phyloP scores from a whole-genome alignment of 2,888 invertebrate genomes.

The Ophioninae sp. region DNA sequence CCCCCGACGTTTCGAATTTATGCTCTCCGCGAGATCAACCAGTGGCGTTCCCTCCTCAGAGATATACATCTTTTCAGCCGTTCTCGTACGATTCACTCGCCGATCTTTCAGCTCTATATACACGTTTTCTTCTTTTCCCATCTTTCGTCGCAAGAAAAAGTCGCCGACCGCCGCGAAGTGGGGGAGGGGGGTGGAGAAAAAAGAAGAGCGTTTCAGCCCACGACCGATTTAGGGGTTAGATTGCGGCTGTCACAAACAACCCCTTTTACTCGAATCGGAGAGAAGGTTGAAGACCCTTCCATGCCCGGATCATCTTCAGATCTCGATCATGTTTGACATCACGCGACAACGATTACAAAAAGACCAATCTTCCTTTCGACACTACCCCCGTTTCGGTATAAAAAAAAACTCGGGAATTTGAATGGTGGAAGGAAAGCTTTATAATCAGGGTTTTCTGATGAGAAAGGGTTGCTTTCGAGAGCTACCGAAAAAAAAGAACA shows the following conservation, averaged over 20 bases:
- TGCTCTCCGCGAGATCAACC: conserved; percentile 57
- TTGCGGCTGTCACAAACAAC: conserved; percentile 63
- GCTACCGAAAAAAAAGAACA: conserved; percentile 19
- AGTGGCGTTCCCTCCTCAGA: conserved; percentile 25
- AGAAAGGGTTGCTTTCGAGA: conserved; percentile 19
- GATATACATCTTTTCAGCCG: conserved; percentile 51
- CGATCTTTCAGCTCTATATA: conserved; percentile 40
- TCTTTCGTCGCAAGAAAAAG: conserved; percentile 29
- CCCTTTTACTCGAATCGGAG: conserved; percentile 44
- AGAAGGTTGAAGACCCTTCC: conserved; percentile 28
- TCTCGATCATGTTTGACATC: conserved; percentile 52
- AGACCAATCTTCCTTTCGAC: conserved; percentile 33
- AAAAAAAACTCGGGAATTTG: conserved; percentile 21
- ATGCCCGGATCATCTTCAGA: background rate
- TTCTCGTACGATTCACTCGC: conserved; percentile 51
- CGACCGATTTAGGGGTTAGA: conserved; percentile 54
- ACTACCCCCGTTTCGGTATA: conserved; percentile 18
- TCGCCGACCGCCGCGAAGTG: conserved; percentile 35
- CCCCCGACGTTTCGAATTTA: conserved; percentile 62
- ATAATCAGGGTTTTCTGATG: background rate
- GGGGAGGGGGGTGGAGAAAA: conserved; percentile 8
- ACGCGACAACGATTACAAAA: conserved; percentile 47
- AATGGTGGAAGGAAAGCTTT: conserved; percentile 15
- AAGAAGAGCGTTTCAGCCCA: conserved; percentile 35
- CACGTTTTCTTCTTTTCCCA: conserved; percentile 41